These are phyloP conservation scores for Microctenopoma stevenorrisi DNA, from an alignment of 2,797 vertebrate species.

Conservation along the genomic window DNA sequence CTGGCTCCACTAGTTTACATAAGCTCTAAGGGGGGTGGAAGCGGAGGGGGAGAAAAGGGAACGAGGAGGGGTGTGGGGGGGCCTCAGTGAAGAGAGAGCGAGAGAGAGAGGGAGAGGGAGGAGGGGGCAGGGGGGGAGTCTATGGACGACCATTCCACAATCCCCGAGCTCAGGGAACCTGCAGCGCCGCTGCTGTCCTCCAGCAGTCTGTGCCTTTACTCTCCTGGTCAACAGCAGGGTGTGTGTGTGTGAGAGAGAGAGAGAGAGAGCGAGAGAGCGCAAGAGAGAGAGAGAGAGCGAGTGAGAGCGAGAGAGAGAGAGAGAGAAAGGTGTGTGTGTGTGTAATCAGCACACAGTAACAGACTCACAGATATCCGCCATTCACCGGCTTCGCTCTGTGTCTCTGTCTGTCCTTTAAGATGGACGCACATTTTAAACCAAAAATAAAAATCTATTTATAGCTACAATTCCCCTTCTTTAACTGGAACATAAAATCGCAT, in stretches of 20 bases:
- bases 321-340: constrained; percentile 25
- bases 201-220: constrained; percentile 72
- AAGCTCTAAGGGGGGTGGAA: constrained; percentile 85
- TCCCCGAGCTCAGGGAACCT: constrained; percentile 74
- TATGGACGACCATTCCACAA: constrained; percentile 79
- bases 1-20: constrained; percentile 93
- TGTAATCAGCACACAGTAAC: constrained; percentile 52
- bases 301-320: constrained; percentile 19
- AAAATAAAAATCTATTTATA: constrained; percentile 79
- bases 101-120: constrained; percentile 6
- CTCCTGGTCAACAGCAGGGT: constrained; percentile 68
- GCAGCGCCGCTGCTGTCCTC: constrained; percentile 75
- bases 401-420: constrained; percentile 75
- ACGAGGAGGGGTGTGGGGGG: constrained; percentile 33
- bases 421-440: constrained; percentile 76
- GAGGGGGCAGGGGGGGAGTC: constrained; percentile 30
- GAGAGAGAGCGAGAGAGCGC: background rate
- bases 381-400: constrained; percentile 67
- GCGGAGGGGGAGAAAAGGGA: constrained; percentile 31
- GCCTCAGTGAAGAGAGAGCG: constrained; percentile 26
- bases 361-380: constrained; percentile 71
- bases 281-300: constrained; percentile 10
- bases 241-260: constrained; percentile 40
- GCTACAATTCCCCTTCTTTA: constrained; percentile 57
- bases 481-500: constrained; percentile 63